These are phyloP conservation scores for Saimiri boliviensis DNA, from an alignment of 2,113 vertebrate species.

Conservation along the genomic window DNA sequence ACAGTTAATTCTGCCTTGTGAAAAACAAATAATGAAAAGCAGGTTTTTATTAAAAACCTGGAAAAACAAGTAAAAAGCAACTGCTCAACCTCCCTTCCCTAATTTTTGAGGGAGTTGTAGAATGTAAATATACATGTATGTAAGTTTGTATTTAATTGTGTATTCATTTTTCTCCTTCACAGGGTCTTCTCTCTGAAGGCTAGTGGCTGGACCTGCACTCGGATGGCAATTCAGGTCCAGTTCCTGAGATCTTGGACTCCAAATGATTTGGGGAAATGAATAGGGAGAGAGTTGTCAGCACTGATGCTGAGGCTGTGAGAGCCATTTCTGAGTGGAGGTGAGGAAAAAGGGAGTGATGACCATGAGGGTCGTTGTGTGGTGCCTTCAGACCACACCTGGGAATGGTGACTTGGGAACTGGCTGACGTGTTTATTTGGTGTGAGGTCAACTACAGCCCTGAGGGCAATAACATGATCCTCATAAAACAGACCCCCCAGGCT, in stretches of 20 bases:
- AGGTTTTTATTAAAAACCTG: neutral
- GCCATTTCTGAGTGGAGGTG: neutral
- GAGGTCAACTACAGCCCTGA: slow-evolving; percentile 50
- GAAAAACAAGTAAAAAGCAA: neutral
- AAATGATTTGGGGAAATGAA: neutral
- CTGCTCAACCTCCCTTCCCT: neutral
- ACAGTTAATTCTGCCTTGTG: neutral
- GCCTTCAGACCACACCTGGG: slow-evolving; percentile 24
- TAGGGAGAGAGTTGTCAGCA: neutral
- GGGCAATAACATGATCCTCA: slow-evolving; percentile 7
- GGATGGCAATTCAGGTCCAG: neutral
- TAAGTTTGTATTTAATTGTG: neutral
- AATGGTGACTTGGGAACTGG: neutral
- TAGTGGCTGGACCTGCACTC: neutral
- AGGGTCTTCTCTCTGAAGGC: neutral
- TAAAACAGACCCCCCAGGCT: slow-evolving; percentile 50
- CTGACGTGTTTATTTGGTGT: slow-evolving; percentile 67
- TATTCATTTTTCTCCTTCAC: neutral
- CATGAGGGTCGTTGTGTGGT: too few species aligned
- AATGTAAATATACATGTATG: neutral
- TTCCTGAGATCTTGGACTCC: neutral
- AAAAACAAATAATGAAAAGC: slow-evolving; percentile 21
- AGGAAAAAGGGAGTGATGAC: neutral
- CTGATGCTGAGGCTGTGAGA: neutral
- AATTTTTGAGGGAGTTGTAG: neutral